Evolutionary conservation across 2,888 invertebrate genomes (phyloP).

Genomic region (Orthosia gracilis): DNA sequence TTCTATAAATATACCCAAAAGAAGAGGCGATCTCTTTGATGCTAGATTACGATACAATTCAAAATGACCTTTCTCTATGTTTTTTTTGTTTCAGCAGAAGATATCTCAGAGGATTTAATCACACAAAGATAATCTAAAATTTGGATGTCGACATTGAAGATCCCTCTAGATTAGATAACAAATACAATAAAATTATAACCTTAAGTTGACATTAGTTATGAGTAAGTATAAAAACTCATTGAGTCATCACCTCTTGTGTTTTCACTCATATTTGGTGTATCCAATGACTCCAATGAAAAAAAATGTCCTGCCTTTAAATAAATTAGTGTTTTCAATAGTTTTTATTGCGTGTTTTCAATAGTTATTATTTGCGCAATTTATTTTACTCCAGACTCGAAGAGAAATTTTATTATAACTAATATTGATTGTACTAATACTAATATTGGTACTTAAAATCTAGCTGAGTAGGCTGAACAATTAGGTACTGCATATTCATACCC

Average conservation of each 20-base stretch:
- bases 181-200: neutral
- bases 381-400: neutral
- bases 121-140: no score
- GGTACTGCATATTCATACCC: constrained; percentile 23
- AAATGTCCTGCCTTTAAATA: no score
- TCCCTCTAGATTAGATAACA: neutral
- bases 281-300: neutral
- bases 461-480: constrained; percentile 17
- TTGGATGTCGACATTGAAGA: neutral
- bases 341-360: no score
- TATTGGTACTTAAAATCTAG: neutral
- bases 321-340: no score
- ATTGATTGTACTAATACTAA: constrained; percentile 28
- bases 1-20: no score
- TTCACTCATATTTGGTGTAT: no score
- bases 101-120: neutral
- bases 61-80: no score
- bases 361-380: neutral
- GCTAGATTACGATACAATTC: neutral
- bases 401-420: constrained; percentile 20
- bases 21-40: no score
- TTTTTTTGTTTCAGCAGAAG: no score
- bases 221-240: neutral
- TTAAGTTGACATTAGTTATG: neutral
- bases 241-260: no score